These are phyloP conservation scores for Scaeva pyrastri DNA, from an alignment of 2,888 invertebrate genomes.

Conservation along the genomic window DNA sequence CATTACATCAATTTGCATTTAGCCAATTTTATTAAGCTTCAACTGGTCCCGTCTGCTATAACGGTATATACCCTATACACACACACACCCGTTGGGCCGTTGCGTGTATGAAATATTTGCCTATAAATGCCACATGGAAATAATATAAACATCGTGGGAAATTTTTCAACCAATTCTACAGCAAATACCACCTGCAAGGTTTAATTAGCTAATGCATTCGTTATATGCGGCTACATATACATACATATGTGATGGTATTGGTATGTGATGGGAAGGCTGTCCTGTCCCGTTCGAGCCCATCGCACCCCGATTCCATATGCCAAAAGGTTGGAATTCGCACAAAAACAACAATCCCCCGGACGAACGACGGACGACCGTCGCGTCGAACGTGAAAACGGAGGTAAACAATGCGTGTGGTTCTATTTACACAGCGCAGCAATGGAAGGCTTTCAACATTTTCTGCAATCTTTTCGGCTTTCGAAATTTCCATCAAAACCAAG, in stretches of 20 bases:
- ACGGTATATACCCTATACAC: too few relatives aligned
- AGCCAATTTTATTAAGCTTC: constrained; percentile 15
- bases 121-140: not conserved
- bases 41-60: not conserved
- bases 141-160: constrained; percentile 17
- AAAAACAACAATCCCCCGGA: not conserved
- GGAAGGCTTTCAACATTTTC: constrained; percentile 19
- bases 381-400: too few relatives aligned
- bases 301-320: not conserved
- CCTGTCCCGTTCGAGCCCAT: not conserved
- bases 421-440: constrained; percentile 5
- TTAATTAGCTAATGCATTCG: constrained; percentile 40
- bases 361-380: not conserved
- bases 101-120: constrained; percentile 26
- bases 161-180: not conserved
- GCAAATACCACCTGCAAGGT: constrained; percentile 22
- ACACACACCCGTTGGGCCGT: not conserved
- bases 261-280: not conserved
- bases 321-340: not conserved
- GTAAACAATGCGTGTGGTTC: constrained; percentile 5
- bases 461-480: constrained; percentile 16
- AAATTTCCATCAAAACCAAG: constrained; percentile 2
- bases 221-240: not conserved
- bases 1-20: constrained; percentile 13
- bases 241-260: too few relatives aligned